These are phyloP conservation scores for Aporrectodea caliginosa DNA, from an alignment of 1,140 invertebrate genomes.

Conservation along the genomic window DNA sequence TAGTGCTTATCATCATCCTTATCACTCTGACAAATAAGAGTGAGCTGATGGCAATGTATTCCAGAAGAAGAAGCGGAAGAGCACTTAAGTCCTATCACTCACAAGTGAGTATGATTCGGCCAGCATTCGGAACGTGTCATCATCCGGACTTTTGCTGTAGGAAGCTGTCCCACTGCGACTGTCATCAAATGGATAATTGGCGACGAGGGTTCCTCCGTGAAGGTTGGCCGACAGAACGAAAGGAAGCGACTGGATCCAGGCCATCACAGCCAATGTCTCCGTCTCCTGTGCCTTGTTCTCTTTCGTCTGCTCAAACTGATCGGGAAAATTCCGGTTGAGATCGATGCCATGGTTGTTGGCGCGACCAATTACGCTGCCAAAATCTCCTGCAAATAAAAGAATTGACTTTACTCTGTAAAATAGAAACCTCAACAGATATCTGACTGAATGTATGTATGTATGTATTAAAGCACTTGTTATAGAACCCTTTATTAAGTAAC, in stretches of 20 bases:
- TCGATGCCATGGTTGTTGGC: slow-evolving; percentile 79
- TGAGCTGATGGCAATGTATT: no score
- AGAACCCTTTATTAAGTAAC: no score
- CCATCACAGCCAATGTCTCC: slow-evolving; percentile 86
- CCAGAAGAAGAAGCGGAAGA: no score
- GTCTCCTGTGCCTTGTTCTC: slow-evolving; percentile 54
- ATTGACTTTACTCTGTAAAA: no score
- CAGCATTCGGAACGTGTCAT: slow-evolving; percentile 79
- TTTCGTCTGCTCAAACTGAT: not conserved
- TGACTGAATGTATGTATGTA: no score
- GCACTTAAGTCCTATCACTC: no score
- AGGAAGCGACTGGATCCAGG: slow-evolving; percentile 77
- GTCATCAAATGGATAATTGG: slow-evolving; percentile 85
- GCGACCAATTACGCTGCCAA: slow-evolving; percentile 50
- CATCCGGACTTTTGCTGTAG: slow-evolving; percentile 78
- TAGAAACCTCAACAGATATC: no score
- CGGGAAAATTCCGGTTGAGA: slow-evolving; percentile 86
- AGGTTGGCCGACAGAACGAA: slow-evolving; percentile 96
- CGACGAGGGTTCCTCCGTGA: slow-evolving; percentile 87
- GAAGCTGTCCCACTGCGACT: slow-evolving; percentile 57
- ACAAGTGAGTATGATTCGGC: slow-evolving; percentile 27
- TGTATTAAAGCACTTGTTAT: no score
- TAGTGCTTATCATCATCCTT: no score
- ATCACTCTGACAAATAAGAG: no score
- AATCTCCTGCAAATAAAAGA: slow-evolving; percentile 28